These are phyloP conservation scores for Xestia ashworthii DNA, from an alignment of 2,888 invertebrate genomes.

Conservation along the genomic window DNA sequence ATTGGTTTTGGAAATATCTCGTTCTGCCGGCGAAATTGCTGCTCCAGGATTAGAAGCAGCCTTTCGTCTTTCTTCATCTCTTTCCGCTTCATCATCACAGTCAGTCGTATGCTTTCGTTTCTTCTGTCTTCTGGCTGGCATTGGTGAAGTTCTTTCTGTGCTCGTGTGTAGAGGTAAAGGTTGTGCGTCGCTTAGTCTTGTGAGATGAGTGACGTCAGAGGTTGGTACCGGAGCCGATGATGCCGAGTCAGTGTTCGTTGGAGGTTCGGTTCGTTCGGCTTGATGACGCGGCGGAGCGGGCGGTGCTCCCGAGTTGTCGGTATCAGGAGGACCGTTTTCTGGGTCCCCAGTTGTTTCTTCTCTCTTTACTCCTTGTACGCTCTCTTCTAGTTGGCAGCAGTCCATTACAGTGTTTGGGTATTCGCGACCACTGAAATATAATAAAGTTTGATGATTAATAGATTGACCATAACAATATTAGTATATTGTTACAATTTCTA, in stretches of 20 bases:
- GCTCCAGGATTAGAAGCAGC: constrained; percentile 85
- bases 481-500: background rate
- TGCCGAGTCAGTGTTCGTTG: constrained; percentile 82
- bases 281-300: constrained; percentile 83
- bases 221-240: constrained; percentile 85
- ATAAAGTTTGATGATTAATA: constrained; percentile 26
- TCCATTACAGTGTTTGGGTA: constrained; percentile 98
- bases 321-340: constrained; percentile 97
- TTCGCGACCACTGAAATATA: constrained; percentile 94
- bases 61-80: constrained; percentile 87
- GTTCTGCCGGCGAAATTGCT: constrained; percentile 84
- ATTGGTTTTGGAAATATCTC: constrained; percentile 84
- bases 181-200: constrained; percentile 85
- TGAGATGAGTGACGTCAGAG: constrained; percentile 86
- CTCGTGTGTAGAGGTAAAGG: constrained; percentile 85
- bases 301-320: constrained; percentile 91
- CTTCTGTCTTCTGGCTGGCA: constrained; percentile 91
- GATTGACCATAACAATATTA: background rate
- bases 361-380: constrained; percentile 94
- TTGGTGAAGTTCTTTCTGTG: constrained; percentile 89
- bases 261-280: constrained; percentile 84
- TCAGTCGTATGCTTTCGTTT: constrained; percentile 87
- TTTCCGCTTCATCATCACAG: constrained; percentile 84
- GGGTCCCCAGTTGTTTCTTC: constrained; percentile 96
- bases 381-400: constrained; percentile 97